Percentiles rank a stretch among this genome's conserved stretches.
These are phyloP conservation scores for Heterotilapia buettikoferi DNA, from an alignment of 2,113 vertebrate species.

Conservation along the genomic window DNA sequence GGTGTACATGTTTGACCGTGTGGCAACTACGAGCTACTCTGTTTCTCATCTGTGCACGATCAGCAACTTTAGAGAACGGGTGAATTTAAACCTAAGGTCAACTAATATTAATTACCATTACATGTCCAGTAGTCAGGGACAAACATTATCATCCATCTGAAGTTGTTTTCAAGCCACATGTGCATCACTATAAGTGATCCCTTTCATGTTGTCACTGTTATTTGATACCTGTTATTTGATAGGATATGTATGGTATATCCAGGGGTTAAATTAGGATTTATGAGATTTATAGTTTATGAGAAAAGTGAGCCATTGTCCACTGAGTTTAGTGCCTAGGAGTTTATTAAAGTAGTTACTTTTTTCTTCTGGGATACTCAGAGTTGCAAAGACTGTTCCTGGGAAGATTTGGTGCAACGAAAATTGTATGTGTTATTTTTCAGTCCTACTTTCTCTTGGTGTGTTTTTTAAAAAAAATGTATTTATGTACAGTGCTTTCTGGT, in stretches of 20 bases:
- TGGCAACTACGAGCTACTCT: not conserved
- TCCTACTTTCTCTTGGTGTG: not conserved
- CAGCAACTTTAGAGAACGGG: not conserved
- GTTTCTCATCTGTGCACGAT: not conserved
- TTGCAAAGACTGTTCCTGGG: not conserved
- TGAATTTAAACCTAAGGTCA: not conserved
- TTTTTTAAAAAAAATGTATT: rapidly evolving
- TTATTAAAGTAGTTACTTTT: not conserved
- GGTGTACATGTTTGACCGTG: not conserved
- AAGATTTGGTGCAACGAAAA: not conserved
- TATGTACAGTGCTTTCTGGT: not conserved
- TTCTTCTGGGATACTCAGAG: not conserved
- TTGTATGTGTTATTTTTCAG: not conserved
- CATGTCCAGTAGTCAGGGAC: not conserved
- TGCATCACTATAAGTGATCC: not conserved
- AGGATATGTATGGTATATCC: not conserved
- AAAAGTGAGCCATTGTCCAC: not conserved
- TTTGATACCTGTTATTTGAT: not conserved
- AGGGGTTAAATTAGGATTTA: not conserved
- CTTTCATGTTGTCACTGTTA: not conserved
- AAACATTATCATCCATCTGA: not conserved
- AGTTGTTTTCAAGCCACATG: not conserved
- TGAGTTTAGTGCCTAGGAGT: not conserved
- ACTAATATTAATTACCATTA: not conserved
- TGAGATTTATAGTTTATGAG: not conserved